Evolutionary conservation across 2,797 vertebrate species (phyloP).

Genomic region (Poeciliopsis paucimaculata): DNA sequence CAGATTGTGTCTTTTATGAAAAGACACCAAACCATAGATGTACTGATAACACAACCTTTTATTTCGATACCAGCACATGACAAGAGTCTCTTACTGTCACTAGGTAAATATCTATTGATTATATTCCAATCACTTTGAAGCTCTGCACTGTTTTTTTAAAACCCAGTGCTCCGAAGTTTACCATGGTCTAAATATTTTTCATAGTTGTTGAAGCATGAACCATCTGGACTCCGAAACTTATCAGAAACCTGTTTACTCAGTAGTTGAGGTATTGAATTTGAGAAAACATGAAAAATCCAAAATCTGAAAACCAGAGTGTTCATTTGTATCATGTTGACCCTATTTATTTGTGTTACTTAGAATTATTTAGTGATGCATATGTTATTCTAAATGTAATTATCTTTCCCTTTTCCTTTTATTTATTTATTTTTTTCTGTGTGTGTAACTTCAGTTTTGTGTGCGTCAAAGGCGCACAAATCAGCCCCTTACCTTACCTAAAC

Average conservation of each 20-base stretch:
- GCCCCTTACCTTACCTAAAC: neutral
- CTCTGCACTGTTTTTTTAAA: neutral
- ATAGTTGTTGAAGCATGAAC: neutral
- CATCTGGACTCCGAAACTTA: neutral
- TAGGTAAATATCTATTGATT: neutral
- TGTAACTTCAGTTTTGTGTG: neutral
- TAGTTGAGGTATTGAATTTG: neutral
- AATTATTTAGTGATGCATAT: neutral
- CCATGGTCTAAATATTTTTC: neutral
- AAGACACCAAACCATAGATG: neutral
- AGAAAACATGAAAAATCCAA: neutral
- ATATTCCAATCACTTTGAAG: neutral
- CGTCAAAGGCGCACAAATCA: neutral
- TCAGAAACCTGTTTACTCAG: neutral
- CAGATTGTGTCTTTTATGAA: neutral
- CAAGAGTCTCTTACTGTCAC: neutral
- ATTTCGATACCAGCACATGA: neutral
- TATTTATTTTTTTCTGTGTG: too few relatives aligned
- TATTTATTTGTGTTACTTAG: neutral
- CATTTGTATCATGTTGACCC: neutral
- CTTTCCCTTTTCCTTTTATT: neutral
- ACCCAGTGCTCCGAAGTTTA: neutral
- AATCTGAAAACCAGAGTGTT: neutral
- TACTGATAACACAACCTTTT: neutral
- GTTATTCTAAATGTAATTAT: neutral